phyloP scores from a whole-genome alignment of 2,888 invertebrate species.

The Volucella zonaria region DNA sequence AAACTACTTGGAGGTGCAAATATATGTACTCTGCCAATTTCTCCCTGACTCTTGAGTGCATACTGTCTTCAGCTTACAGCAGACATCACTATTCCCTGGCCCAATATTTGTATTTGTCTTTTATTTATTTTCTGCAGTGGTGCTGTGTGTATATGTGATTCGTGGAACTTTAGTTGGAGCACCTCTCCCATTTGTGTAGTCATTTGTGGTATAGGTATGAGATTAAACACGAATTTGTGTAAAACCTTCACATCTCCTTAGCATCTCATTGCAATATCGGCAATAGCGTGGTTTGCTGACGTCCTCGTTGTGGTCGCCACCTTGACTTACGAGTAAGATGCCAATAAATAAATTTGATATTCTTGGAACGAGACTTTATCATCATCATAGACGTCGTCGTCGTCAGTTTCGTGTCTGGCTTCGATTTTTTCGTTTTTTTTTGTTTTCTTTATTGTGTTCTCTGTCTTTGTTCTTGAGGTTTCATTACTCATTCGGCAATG shows the following conservation, averaged over 20 bases:
- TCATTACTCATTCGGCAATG: constrained; percentile 65
- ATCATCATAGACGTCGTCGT: background rate
- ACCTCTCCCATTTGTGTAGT: constrained; percentile 31
- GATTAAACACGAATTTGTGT: constrained; percentile 58
- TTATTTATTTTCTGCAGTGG: constrained; percentile 21
- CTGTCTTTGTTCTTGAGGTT: constrained; percentile 3
- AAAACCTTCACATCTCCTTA: constrained; percentile 34
- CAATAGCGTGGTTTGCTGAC: background rate
- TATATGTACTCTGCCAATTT: background rate
- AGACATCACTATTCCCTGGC: constrained; percentile 16
- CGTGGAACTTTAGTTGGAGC: background rate
- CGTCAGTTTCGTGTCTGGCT: constrained; percentile 32
- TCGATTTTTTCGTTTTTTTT: background rate
- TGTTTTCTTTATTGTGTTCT: background rate
- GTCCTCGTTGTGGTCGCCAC: constrained; percentile 34
- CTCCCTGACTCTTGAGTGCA: constrained; percentile 7
- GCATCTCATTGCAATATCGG: constrained; percentile 15
- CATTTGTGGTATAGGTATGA: constrained; percentile 31
- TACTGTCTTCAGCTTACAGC: background rate
- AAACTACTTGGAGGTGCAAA: constrained; percentile 12
- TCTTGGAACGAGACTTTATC: constrained; percentile 56
- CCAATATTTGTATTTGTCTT: constrained; percentile 52
- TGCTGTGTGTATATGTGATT: background rate
- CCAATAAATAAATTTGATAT: constrained; percentile 72
- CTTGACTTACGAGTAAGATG: constrained; percentile 44